phyloP scores from a whole-genome alignment of 2,113 vertebrate species.

The Labrus mixtus region DNA sequence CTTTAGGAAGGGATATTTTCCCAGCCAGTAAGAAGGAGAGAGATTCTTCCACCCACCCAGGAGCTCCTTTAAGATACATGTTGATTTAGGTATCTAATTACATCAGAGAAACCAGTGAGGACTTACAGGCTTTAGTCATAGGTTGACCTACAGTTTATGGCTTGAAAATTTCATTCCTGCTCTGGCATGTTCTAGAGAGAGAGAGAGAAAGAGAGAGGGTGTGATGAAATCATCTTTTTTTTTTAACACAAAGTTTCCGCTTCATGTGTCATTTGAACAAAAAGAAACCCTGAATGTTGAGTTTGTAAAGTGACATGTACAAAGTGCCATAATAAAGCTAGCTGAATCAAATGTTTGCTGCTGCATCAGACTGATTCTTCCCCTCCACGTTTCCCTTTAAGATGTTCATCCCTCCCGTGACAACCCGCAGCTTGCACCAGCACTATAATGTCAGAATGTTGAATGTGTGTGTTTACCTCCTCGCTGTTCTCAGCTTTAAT shows the following conservation, averaged over 20 bases:
- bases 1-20: neutral
- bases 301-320: conserved; percentile 77
- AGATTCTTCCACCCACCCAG: neutral
- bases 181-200: too few relatives aligned
- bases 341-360: conserved; percentile 33
- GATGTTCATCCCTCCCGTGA: neutral
- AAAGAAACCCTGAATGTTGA: conserved; percentile 59
- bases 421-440: neutral
- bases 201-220: neutral
- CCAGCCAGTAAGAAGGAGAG: neutral
- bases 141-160: neutral
- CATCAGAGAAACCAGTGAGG: neutral
- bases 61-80: conserved; percentile 1
- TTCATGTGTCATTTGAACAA: conserved; percentile 57
- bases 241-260: conserved; percentile 29
- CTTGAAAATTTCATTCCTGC: neutral
- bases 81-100: neutral
- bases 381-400: neutral
- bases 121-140: too few relatives aligned
- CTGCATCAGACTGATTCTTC: neutral
- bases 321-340: conserved; percentile 82
- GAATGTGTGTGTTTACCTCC: conserved; percentile 13
- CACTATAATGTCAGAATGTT: conserved; percentile 1
- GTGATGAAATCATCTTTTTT: neutral
- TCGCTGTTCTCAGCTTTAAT: neutral